Evolutionary conservation across 2,888 invertebrate species (phyloP), one percentile per base, ranked within the genome.

Genomic region (Chaetogeoica ovagalla): DNA sequence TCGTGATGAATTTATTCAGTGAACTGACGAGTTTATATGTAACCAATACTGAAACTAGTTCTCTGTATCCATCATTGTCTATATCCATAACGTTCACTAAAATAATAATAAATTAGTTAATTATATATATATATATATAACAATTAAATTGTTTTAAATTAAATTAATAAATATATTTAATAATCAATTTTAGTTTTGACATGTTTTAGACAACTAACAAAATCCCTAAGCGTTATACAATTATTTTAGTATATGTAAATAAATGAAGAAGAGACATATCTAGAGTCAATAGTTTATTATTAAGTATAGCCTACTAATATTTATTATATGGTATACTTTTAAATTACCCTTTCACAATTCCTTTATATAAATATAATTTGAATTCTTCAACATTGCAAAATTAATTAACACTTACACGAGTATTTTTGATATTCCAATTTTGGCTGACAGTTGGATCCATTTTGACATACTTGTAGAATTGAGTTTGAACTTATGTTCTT

Each of bases 391-490:
- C 23, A 23, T 63, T 37, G 17, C n/a, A n/a, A 39, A n/a, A 19
- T 30, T 30, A 3, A 55, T 7, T n/a, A 37, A 19, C 17, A 55
- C 79, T 71, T 63, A 79, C 79, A 55, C 37, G 79, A 79, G 30
- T 79, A 39, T 71, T 57, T 79, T 65, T 79, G 79, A 63, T 71
- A 63, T 43, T 79, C 70, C 13, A 79, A 39, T 57, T 71, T 71
- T 30, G 79, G 79, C 13, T 79, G 79, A n/a, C 79, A 79, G 30
- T 65, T 79, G 2, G 15, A 43, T n/a, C 55, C n/a, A 15, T 65
- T 79, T 57, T 71, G 57, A 48, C 79, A 79, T 6, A 79, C 63
- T 71, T 79, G 79, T 63, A 79, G 43, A 19, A 79, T 79, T 55
- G 3, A 13, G 17, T 79, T 79, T 9, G 23, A 63, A 71, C 79